Conservation (phyloP, 2,797 vertebrate genomes). For the Gallinago stenura region DNA sequence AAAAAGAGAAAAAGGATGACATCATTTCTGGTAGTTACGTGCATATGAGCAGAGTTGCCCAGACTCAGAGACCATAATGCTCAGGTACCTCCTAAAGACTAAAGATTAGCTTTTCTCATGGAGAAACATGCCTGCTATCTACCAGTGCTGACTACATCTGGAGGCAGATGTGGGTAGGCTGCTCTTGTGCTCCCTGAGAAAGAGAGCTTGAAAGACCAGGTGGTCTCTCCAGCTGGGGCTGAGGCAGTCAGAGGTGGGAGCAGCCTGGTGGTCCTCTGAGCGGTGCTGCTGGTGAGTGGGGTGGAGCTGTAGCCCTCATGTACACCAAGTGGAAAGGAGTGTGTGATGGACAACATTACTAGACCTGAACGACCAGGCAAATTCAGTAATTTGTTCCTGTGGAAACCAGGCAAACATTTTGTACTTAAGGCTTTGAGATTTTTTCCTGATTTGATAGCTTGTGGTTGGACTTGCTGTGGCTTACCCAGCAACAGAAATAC, state of each 20-base stretch:
- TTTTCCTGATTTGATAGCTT: background rate
- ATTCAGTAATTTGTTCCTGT: background rate
- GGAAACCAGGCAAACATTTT: background rate
- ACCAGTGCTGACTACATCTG: accelerated
- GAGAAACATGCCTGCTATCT: background rate
- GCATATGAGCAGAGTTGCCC: background rate
- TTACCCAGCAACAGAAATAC: slow-evolving; percentile 34
- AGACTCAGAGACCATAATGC: background rate
- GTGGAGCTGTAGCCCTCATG: background rate
- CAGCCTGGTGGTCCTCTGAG: background rate
- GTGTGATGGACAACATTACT: accelerated
- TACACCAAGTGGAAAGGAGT: accelerated
- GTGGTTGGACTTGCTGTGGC: background rate
- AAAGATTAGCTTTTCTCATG: background rate
- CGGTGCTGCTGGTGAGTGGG: background rate
- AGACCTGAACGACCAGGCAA: background rate
- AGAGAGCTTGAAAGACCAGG: accelerated
- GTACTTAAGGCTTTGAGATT: background rate
- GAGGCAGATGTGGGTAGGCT: background rate
- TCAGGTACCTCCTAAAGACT: background rate
- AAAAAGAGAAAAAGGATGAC: background rate
- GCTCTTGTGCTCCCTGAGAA: accelerated
- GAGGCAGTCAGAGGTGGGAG: accelerated
- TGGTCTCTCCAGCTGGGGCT: background rate
- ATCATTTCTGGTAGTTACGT: background rate